Evolutionary conservation across 2,888 invertebrate species (phyloP), one percentile per base, ranked within the genome.

Genomic region (Scotopteryx bipunctaria): DNA sequence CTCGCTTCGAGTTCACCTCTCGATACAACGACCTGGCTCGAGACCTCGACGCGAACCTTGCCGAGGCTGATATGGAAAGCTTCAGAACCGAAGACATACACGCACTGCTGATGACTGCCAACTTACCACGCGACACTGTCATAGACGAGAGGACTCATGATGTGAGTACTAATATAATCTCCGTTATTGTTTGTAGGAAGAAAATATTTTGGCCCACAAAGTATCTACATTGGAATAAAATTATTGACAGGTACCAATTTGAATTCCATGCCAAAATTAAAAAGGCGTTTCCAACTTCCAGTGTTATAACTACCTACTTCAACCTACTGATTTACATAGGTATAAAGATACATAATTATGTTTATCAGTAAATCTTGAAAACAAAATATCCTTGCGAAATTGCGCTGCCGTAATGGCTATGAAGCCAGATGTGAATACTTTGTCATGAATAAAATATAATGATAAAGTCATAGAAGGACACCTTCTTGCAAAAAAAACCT

Each of bases 21-120:
- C 95, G 95, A 72, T 96, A 97, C 82, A 96, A 97, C 83, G 96
- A 96, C 76, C 90, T 97, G 73, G 94, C 97, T 27, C 93, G 96
- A 78, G 96, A 97, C 81, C 92, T 97, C 86, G 97, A 98, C 86
- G 97, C 97, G 57, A 97, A 97, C 84, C 92, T 98, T 71, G 98
- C 98, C 31, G 97, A 98, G 86, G 97, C 97, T 49, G 98, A 98
- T 85, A 98, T 98, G 95, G 97, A 98, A 84, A 96, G 96, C 81
- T 97, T 97, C 86, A 93, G 95, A 64, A 95, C 97, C 14, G 96
- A 97, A 85, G 97, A 98, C 76, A 97, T 98, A 68, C 96, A 96
- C 77, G 95, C 96, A 63, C 91, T 97, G 71, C 92, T 97, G 59
- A 86, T 90, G 89, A 89, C 89, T 70, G 94, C 95, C 62, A 94